phyloP scores from a whole-genome alignment of 2,888 invertebrate genomes.

The Erebia palarica region DNA sequence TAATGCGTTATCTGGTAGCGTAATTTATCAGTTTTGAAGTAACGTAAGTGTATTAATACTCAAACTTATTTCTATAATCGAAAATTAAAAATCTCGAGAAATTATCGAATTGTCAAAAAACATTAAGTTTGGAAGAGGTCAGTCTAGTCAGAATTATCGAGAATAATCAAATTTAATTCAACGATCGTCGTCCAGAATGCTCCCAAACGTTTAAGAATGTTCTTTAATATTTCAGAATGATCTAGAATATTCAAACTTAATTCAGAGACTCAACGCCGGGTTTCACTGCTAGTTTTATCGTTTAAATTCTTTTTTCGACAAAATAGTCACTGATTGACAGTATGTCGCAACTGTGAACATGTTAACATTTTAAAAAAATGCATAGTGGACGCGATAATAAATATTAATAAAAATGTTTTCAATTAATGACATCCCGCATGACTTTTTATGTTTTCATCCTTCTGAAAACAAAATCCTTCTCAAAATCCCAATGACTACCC shows the following conservation, averaged over 20 bases:
- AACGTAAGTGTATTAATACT: too few relatives aligned
- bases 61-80: too few relatives aligned
- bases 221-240: too few relatives aligned
- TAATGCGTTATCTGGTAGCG: too few relatives aligned
- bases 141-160: neutral
- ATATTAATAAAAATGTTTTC: neutral
- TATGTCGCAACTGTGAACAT: neutral
- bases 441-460: neutral
- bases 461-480: neutral
- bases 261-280: constrained; percentile 1
- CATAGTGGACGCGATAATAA: neutral
- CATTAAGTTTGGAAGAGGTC: too few relatives aligned
- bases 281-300: neutral
- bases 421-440: neutral
- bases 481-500: too few relatives aligned
- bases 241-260: neutral
- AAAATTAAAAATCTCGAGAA: too few relatives aligned
- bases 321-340: neutral
- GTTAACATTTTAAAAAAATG: neutral
- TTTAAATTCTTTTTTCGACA: neutral
- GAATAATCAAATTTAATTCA: neutral
- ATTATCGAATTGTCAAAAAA: too few relatives aligned
- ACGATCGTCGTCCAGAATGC: too few relatives aligned
- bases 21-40: too few relatives aligned
- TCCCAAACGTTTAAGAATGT: too few relatives aligned